These are phyloP conservation scores for Corythornis leucogaster DNA, from an alignment of 2,797 vertebrate species.

Conservation along the genomic window DNA sequence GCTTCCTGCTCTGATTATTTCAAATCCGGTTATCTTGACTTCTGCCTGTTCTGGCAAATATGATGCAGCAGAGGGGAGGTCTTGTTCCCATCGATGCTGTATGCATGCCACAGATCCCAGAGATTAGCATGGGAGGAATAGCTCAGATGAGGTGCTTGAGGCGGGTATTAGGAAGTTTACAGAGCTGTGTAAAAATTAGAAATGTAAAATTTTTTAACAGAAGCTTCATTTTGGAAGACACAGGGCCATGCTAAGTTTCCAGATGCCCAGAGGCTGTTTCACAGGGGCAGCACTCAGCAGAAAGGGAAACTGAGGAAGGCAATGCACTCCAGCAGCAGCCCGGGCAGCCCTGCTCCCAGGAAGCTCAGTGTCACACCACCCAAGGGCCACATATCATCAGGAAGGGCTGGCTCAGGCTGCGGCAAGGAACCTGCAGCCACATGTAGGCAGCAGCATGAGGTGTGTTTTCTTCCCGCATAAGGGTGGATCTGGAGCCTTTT, in stretches of 20 bases:
- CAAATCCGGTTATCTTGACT: constrained; percentile 28
- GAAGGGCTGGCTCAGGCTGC: neutral
- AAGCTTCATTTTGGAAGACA: neutral
- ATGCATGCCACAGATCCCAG: constrained; percentile 43
- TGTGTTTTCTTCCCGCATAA: constrained; percentile 13
- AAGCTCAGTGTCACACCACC: neutral
- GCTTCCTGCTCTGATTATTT: constrained; percentile 58
- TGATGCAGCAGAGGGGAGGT: constrained; percentile 25
- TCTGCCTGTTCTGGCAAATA: constrained; percentile 56
- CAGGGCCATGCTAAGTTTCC: neutral
- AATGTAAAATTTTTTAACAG: neutral
- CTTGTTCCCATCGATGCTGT: neutral
- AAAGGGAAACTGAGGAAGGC: neutral
- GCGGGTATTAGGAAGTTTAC: neutral
- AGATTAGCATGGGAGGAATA: constrained; percentile 44
- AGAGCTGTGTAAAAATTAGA: neutral
- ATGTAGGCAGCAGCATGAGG: neutral
- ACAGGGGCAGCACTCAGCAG: neutral
- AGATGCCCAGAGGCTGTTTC: neutral
- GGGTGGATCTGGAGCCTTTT: constrained; percentile 19
- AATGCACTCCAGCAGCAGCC: neutral
- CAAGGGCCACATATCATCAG: neutral
- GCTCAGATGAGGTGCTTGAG: constrained; percentile 13
- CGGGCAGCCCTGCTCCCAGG: fast-evolving
- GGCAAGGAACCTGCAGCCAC: constrained; percentile 20